These are phyloP conservation scores for Brienomyrus brachyistius DNA, from an alignment of 2,113 vertebrate genomes.

Conservation along the genomic window DNA sequence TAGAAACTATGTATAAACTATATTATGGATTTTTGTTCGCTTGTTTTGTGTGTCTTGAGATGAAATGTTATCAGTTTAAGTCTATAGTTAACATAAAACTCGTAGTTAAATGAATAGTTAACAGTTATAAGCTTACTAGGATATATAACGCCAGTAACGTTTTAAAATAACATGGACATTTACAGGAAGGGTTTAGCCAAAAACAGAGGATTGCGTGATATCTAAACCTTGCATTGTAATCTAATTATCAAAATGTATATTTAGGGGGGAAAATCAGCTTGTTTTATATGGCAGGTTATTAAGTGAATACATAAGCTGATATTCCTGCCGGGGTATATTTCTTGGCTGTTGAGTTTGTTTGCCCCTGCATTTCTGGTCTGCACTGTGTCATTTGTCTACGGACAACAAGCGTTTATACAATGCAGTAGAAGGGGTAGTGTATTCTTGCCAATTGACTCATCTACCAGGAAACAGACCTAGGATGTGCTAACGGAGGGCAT, in stretches of 20 bases:
- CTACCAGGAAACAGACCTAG: not conserved
- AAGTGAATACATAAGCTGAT: not conserved
- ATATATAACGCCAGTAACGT: not conserved
- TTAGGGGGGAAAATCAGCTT: not conserved
- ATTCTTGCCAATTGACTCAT: not conserved
- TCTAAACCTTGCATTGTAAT: not conserved
- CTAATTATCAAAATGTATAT: not conserved
- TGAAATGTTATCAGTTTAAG: not conserved
- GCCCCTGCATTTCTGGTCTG: conserved; percentile 8
- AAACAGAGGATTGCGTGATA: not conserved
- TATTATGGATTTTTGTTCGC: not conserved
- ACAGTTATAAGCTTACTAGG: not conserved
- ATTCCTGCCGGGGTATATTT: not conserved
- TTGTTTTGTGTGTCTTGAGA: not conserved
- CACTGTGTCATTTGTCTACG: not conserved
- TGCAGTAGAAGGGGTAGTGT: not conserved
- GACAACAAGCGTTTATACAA: not conserved
- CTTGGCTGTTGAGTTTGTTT: not conserved
- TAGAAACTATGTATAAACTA: not conserved
- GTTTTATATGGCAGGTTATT: not conserved
- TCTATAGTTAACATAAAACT: not conserved
- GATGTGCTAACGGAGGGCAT: not conserved
- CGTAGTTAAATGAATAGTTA: not conserved
- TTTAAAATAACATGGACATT: not conserved
- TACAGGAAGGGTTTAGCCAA: not conserved